Evolutionary conservation across 1,140 invertebrate genomes (phyloP), one percentile per base, ranked within the genome.

Genomic region (Ceratosolen fusciceps): DNA sequence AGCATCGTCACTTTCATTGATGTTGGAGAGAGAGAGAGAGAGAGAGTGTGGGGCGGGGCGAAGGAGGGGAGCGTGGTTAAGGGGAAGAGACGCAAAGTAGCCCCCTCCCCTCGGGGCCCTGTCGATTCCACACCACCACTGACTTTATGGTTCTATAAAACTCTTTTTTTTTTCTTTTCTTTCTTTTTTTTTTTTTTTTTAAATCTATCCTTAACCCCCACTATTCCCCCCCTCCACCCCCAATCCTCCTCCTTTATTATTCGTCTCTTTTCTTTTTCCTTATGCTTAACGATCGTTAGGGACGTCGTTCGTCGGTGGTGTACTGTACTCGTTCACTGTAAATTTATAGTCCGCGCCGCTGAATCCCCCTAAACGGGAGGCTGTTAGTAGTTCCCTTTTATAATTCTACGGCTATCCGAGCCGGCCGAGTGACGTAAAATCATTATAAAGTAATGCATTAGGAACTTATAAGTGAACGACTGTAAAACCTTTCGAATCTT

Each of bases 141-240:
- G 34, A 26, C 60, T 65, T 37, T 37, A 65, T 65, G 31, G 31
- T 65, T 37, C 60, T 65, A 65, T 65, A 65, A 65, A 65, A 65
- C 7, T 19, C 5, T 19, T 34, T 31, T 60, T 31, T 31, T 31
- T 21, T 52, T 52, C 49, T 8, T 8, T 43, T 43, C 12, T 43
- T 43, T 43, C 12, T 7, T 43, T 43, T 43, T 7, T 43, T 12
- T 43, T 7, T 43, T 12, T 43, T 7, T 43, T 43, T 68, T n/a
- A 43, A n/a, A n/a, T n/a, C n/a, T n/a, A n/a, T n/a, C n/a, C n/a
- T n/a, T n/a, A n/a, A n/a, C n/a, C n/a, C n/a, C n/a, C n/a, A n/a
- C n/a, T n/a, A n/a, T n/a, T n/a, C n/a, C n/a, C n/a, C n/a, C n/a
- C n/a, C n/a, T n/a, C n/a, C n/a, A n/a, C n/a, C n/a, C n/a, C n/a